Percentiles rank a stretch among this genome's conserved stretches.
These are phyloP conservation scores for Enteromius radiatus DNA, from an alignment of 2,797 vertebrate genomes.

Conservation along the genomic window DNA sequence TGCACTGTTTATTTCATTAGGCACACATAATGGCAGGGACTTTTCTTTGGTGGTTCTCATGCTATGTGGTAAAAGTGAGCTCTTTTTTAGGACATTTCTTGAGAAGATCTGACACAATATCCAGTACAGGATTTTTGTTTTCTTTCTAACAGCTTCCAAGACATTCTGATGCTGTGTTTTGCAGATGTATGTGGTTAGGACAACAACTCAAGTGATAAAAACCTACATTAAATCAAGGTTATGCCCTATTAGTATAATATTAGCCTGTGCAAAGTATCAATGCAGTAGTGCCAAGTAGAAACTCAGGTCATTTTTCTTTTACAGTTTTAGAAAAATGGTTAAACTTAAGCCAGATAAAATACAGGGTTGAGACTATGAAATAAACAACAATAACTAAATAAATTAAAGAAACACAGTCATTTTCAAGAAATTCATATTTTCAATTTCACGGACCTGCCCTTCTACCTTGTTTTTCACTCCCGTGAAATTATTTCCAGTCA, in stretches of 20 bases:
- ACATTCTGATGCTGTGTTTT: neutral
- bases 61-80: slow-evolving; percentile 60
- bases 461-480: slow-evolving; percentile 46
- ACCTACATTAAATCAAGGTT: slow-evolving; percentile 11
- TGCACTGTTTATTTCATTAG: slow-evolving; percentile 71
- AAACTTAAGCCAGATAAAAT: neutral
- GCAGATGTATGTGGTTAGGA: neutral
- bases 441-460: neutral
- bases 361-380: neutral
- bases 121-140: neutral
- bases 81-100: slow-evolving; percentile 18
- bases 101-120: slow-evolving; percentile 56
- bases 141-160: neutral
- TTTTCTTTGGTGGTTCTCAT: slow-evolving; percentile 54
- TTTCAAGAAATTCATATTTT: neutral
- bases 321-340: neutral
- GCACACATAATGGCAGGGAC: slow-evolving; percentile 63
- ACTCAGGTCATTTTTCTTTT: too few relatives aligned
- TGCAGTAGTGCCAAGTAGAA: neutral
- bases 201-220: slow-evolving; percentile 7
- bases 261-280: slow-evolving; percentile 1
- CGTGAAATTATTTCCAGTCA: slow-evolving; percentile 49
- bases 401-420: neutral
- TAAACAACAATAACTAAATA: neutral
- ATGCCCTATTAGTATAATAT: neutral